Evolutionary conservation across 2,888 invertebrate genomes (phyloP), one percentile per base, ranked within the genome.

Genomic region (Chrysotoxum bicinctum): DNA sequence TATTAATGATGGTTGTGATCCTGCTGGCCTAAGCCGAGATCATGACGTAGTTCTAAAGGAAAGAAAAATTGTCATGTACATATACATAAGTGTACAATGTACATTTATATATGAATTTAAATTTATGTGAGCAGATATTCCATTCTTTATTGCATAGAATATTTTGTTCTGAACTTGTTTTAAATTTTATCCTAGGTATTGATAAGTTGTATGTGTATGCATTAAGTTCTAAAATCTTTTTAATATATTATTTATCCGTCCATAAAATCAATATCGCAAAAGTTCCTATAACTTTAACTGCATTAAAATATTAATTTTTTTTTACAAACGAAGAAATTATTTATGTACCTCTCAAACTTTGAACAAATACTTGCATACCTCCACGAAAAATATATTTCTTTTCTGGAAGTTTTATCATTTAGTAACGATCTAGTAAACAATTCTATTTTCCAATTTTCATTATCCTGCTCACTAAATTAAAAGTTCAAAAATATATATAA

Each of bases 211-310:
- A 37, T 26, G n/a, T 19, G n/a, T 19, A n/a, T 37, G 3, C 16
- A 19, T 10, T 45, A 30, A 32, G 19, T 43, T 37, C n/a, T 60
- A 10, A 45, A 45, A 64, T 64, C 26, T 26, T 5, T 58, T 66
- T 35, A n/a, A 56, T 62, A 89, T 90, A 89, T 88, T 87, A 88
- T 89, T 91, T 90, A 91, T 90, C 90, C 90, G 91, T 90, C 90
- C 90, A 90, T 90, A 85, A 88, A 89, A 89, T 70, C 78, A 74
- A 76, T 66, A 58, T 64, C 77, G 68, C 62, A 70, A 77, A 50
- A 82, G 86, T 86, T 86, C 86, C 86, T 86, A 85, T 69, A 76
- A 81, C 68, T 85, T 81, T 52, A 85, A 81, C 50, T 69, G 56
- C 73, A 82, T 48, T 54, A 30, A 30, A 48, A 80, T 58, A 26